Evolutionary conservation across 2,113 vertebrate genomes (phyloP), one percentile per base, ranked within the genome.

Genomic region (Phoenicopterus ruber): DNA sequence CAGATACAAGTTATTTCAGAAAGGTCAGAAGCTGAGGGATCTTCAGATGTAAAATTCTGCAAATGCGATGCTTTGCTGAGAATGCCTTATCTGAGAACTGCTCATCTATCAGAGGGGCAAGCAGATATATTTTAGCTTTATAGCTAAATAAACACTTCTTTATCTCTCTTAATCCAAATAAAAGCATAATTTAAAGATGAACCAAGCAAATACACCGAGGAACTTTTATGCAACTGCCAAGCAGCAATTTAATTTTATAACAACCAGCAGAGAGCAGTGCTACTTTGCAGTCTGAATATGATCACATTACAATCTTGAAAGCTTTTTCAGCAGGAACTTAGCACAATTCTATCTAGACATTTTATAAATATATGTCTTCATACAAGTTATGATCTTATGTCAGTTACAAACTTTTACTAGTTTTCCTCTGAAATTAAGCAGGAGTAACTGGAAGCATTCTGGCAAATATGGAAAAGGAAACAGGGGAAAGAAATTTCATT

Each of bases 251-350:
- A 62, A 71, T 95, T 94, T 89, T 82, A 28, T 76, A 94, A 34
- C 91, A 91, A 57, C 94, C 95, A 97, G 95, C 87, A 97, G 95
- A 96, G 96, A 96, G 95, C 95, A 96, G 91, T 96, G 78, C 87
- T 91, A 95, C 89, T 96, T 96, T 96, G 91, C 78, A 4, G 52
- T 93, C 82, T 0, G 0, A 87, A 85, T 59, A 21, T 52, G 47
- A 87, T 79, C n/a, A 59, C 28, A 46, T 76, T 69, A 46, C 10
- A 87, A 26, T 54, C 73, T 63, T 57, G 25, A 76, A 65, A 89
- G 61, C 10, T 57, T 91, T 94, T 82, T 76, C 52, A 76, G 34
- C 44, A 88, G 50, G 89, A 93, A 79, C 8, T 28, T 74, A 49
- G 5, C 9, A 76, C 72, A 4, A 3, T 46, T 79, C 17, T 71